phyloP scores from a whole-genome alignment of 1,140 invertebrate species.

The Oreohelix idahoensis region DNA sequence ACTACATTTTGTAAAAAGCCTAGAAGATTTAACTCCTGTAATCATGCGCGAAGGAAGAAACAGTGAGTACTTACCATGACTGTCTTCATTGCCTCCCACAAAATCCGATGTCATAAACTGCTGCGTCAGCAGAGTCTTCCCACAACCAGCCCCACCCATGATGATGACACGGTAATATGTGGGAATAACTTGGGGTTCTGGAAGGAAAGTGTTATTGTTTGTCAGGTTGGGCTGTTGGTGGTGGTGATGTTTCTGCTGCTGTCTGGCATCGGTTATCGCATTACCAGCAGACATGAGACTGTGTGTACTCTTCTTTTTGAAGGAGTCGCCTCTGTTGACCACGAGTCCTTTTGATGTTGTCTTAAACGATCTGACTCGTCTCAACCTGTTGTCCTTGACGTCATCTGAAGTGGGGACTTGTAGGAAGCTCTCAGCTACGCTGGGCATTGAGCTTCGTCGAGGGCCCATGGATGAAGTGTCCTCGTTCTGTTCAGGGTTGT shows the following conservation, averaged over 20 bases:
- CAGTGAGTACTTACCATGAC: slow-evolving; percentile 37
- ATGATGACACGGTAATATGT: slow-evolving; percentile 84
- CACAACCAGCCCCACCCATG: slow-evolving; percentile 88
- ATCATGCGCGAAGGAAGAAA: too few relatives aligned
- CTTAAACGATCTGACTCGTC: slow-evolving; percentile 89
- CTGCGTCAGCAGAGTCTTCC: slow-evolving; percentile 88
- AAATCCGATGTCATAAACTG: slow-evolving; percentile 96
- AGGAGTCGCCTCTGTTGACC: slow-evolving; percentile 92
- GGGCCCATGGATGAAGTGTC: background rate
- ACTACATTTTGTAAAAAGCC: too few relatives aligned
- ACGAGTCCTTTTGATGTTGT: slow-evolving; percentile 91
- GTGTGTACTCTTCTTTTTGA: slow-evolving; percentile 76
- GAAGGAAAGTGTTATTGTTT: slow-evolving; percentile 4
- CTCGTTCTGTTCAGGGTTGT: background rate
- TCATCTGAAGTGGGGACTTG: slow-evolving; percentile 33
- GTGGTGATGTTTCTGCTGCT: background rate
- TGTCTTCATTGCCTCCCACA: slow-evolving; percentile 65
- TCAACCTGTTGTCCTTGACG: slow-evolving; percentile 75
- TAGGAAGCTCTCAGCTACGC: slow-evolving; percentile 42
- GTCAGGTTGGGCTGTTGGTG: background rate
- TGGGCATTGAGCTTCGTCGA: slow-evolving; percentile 55
- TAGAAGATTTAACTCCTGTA: too few relatives aligned
- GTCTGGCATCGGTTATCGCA: slow-evolving; percentile 43
- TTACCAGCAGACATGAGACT: slow-evolving; percentile 84
- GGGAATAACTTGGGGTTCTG: slow-evolving; percentile 9